Conservation (phyloP, 2,113 vertebrate genomes). For the Mus pahari region DNA sequence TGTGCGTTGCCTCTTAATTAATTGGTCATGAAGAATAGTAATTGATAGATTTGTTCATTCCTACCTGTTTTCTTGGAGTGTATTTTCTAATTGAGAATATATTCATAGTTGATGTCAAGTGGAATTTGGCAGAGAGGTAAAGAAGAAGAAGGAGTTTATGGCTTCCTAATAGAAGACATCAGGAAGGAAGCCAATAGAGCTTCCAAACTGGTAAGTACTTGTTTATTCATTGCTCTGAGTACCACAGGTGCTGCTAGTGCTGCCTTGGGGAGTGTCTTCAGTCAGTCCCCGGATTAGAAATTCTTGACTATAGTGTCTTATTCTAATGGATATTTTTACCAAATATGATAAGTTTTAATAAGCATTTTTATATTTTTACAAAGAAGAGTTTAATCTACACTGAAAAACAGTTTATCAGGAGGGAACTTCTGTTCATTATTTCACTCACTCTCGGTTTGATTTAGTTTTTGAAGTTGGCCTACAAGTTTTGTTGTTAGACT, state of each 20-base stretch:
- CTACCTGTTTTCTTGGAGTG: slow-evolving; percentile 55
- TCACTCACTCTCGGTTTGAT: background rate
- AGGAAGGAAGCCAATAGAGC: slow-evolving; percentile 92
- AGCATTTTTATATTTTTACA: slow-evolving; percentile 52
- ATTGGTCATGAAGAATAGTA: slow-evolving; percentile 45
- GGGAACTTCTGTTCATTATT: slow-evolving; percentile 11
- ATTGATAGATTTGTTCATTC: slow-evolving; percentile 43
- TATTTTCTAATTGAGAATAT: slow-evolving; percentile 76
- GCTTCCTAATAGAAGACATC: slow-evolving; percentile 95
- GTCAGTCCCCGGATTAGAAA: slow-evolving; percentile 4
- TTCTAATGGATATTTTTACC: slow-evolving; percentile 37
- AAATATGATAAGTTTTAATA: slow-evolving; percentile 31
- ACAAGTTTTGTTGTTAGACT: background rate
- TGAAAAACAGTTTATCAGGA: background rate
- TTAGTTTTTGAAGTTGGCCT: background rate
- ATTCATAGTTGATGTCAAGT: slow-evolving; percentile 94
- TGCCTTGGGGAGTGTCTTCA: background rate
- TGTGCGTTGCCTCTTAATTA: slow-evolving; percentile 46
- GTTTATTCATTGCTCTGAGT: slow-evolving; percentile 1
- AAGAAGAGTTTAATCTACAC: background rate
- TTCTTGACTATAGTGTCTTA: slow-evolving; percentile 36
- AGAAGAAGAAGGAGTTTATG: slow-evolving; percentile 94
- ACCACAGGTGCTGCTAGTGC: slow-evolving; percentile 21
- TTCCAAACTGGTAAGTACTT: slow-evolving; percentile 90
- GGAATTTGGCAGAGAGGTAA: slow-evolving; percentile 96